These are phyloP conservation scores for Alcedo quadribrachys DNA, from an alignment of 2,797 vertebrate genomes.

Conservation along the genomic window DNA sequence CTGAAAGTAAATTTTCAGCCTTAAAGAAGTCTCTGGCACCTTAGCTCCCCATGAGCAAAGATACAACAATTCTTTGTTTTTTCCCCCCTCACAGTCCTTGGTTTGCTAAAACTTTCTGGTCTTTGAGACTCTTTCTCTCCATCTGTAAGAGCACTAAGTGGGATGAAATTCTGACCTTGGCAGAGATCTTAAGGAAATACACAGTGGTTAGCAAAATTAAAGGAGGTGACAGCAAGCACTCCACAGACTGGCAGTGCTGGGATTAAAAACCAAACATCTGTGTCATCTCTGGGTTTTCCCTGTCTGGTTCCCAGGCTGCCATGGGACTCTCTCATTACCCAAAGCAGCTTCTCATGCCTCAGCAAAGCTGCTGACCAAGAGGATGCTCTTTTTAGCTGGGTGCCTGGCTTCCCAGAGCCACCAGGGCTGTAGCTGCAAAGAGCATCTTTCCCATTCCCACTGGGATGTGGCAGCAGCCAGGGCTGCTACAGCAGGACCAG, in stretches of 20 bases:
- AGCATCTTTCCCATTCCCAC: background rate
- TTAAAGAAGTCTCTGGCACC: background rate
- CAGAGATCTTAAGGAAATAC: background rate
- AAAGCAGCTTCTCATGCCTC: background rate
- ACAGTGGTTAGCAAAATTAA: background rate
- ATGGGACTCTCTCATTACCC: background rate
- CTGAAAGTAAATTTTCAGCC: background rate
- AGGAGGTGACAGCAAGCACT: background rate
- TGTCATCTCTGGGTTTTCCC: background rate
- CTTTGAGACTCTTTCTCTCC: background rate
- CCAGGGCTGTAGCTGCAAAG: background rate
- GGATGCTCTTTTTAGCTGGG: background rate
- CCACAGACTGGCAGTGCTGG: background rate
- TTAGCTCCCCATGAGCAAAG: background rate
- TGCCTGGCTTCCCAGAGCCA: constrained; percentile 31
- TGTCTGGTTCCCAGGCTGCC: background rate
- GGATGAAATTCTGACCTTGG: background rate
- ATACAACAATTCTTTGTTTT: background rate
- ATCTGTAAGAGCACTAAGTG: background rate
- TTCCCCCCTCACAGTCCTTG: background rate
- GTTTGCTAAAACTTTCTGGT: background rate
- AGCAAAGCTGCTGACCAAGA: background rate
- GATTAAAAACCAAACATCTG: background rate
- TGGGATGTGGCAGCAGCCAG: background rate
- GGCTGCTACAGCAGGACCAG: background rate